These are phyloP conservation scores for Penaeus vannamei DNA, from an alignment of 1,140 invertebrate genomes.

Conservation along the genomic window DNA sequence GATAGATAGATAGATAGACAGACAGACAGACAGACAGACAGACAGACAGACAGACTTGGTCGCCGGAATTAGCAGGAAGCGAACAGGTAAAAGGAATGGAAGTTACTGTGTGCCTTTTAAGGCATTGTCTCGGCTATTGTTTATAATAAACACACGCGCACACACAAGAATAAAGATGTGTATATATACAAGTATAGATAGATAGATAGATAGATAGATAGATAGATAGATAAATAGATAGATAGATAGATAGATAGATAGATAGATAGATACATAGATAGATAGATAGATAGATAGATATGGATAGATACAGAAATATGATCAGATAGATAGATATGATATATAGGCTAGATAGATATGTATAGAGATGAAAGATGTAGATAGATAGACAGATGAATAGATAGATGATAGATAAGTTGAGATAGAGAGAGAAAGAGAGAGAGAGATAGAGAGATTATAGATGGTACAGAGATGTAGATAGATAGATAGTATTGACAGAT, in stretches of 20 bases:
- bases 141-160: neutral
- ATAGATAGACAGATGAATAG: too few relatives aligned
- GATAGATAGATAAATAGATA: constrained; percentile 7
- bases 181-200: neutral
- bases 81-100: neutral
- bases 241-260: neutral
- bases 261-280: constrained; percentile 7
- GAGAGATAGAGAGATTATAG: too few relatives aligned
- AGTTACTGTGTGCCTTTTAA: neutral
- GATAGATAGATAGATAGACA: too few relatives aligned
- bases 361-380: neutral
- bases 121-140: neutral
- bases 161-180: neutral
- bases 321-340: constrained; percentile 19
- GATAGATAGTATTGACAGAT: constrained; percentile 3
- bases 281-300: neutral
- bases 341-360: constrained; percentile 19
- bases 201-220: constrained; percentile 9
- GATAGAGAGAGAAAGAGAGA: too few relatives aligned
- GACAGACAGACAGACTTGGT: neutral
- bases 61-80: neutral
- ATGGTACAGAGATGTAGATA: neutral
- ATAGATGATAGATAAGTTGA: too few relatives aligned
- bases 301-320: constrained; percentile 4
- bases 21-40: neutral